Evolutionary conservation across 92 coral and sea anemone genomes (phyloP), one percentile per base, ranked within the genome.

Genomic region (Paramuricea clavata): DNA sequence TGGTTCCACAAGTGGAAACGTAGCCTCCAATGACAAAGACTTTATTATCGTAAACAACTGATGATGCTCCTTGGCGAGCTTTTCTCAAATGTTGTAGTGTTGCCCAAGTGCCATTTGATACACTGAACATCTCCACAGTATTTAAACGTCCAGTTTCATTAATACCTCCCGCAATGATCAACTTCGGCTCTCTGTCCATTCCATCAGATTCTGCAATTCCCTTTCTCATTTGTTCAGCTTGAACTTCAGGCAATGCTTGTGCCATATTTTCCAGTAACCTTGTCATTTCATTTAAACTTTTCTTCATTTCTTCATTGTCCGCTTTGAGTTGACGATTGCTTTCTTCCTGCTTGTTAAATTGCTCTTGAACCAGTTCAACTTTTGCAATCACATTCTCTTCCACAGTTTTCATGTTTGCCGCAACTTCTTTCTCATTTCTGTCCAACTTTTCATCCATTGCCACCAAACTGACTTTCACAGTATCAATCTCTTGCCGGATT

Each of bases 1-100:
- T 33, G 6, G 49, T 32, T 17, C 5, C 44, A 39, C 21, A 17
- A 19, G 11, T 16, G 31, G 26, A 28, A 43, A 5, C 19, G 25
- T 23, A 5, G 4, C 81, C 81, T 28, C 81, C 81, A 19, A 49
- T 49, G 22, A 74, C 81, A 21, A 73, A 73, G 54, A 73, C 47
- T 44, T 42, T 49, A 12, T 9, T 28, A 30, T 73, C n/a, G 79
- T 74, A 49, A 49, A 74, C 81, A 74, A 74, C n/a, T 22, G 61
- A 43, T 6, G 60, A 43, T 43, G 62, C n/a, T 74, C 28, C 62
- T 0, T 11, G 13, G 31, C 81, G 81, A 34, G 6, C 1, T 49
- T 47, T 1, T 74, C 32, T 74, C 62, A 74, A 32, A 2, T 61
- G 35, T 43, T 74, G 61, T 74, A 43, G 62, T 74, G 41, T 61